Conservation (phyloP, 2,888 invertebrate genomes). For the Theretra japonica region DNA sequence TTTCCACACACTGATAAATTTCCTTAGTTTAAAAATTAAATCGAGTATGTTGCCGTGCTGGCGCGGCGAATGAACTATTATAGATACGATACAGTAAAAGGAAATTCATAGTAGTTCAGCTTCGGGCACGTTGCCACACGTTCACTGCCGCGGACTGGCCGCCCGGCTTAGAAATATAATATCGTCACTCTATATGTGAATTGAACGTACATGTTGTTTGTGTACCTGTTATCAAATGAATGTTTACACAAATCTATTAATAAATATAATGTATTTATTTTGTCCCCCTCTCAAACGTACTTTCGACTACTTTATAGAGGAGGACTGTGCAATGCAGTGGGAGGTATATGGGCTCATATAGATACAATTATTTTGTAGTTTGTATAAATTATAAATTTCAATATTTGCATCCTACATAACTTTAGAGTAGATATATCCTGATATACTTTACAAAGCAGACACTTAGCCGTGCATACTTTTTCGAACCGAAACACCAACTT, state of each 20-base stretch:
- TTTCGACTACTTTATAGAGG: too few relatives aligned
- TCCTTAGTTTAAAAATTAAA: constrained; percentile 47
- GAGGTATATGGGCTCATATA: too few relatives aligned
- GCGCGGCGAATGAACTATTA: constrained; percentile 75
- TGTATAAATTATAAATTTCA: too few relatives aligned
- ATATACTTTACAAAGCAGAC: too few relatives aligned
- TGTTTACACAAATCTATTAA: not conserved
- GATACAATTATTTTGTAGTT: too few relatives aligned
- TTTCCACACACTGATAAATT: constrained; percentile 36
- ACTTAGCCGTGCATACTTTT: not conserved
- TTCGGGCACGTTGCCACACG: constrained; percentile 31
- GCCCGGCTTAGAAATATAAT: not conserved
- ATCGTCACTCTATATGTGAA: not conserved
- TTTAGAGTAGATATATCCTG: too few relatives aligned
- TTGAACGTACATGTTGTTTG: not conserved
- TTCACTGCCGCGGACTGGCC: not conserved
- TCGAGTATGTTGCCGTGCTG: constrained; percentile 39
- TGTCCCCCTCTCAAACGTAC: too few relatives aligned
- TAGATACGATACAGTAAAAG: constrained; percentile 47
- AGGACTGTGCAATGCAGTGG: too few relatives aligned
- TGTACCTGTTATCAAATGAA: not conserved
- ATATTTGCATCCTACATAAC: too few relatives aligned
- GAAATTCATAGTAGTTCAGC: constrained; percentile 29
- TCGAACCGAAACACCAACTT: not conserved
- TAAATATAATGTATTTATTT: not conserved